Evolutionary conservation across 2,888 invertebrate species (phyloP).

Genomic region (Hemaris fuciformis): DNA sequence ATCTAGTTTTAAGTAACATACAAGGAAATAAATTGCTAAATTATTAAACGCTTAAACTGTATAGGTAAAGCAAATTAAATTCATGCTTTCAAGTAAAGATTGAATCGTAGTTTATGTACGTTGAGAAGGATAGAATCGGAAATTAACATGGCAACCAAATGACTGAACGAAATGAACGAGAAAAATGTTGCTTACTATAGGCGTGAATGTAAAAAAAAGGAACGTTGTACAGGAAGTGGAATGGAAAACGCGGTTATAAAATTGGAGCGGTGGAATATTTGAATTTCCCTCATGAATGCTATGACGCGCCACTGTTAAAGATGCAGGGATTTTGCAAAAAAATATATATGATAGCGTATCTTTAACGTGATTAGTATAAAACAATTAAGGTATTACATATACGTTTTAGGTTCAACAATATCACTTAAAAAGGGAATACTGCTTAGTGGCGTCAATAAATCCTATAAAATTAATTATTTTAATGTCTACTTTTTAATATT

Average conservation of each 20-base stretch:
- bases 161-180: background rate
- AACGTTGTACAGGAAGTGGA: background rate
- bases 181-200: background rate
- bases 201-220: background rate
- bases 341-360: background rate
- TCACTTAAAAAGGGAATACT: too few relatives aligned
- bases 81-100: background rate
- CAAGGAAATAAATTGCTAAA: background rate
- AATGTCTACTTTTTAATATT: too few relatives aligned
- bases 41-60: background rate
- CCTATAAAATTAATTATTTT: too few relatives aligned
- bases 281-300: background rate
- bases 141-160: background rate
- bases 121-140: background rate
- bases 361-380: background rate
- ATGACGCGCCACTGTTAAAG: background rate
- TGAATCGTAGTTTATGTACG: background rate
- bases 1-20: background rate
- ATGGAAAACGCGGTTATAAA: background rate
- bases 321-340: background rate
- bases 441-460: too few relatives aligned
- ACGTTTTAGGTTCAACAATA: too few relatives aligned
- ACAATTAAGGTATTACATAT: too few relatives aligned
- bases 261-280: conserved; percentile 3
- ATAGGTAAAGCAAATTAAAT: background rate